A percentile compares a stretch with the other conserved stretches of the same genome.
These are phyloP conservation scores for Neotragus moschatus DNA, from an alignment of 2,113 vertebrate genomes.

Conservation along the genomic window DNA sequence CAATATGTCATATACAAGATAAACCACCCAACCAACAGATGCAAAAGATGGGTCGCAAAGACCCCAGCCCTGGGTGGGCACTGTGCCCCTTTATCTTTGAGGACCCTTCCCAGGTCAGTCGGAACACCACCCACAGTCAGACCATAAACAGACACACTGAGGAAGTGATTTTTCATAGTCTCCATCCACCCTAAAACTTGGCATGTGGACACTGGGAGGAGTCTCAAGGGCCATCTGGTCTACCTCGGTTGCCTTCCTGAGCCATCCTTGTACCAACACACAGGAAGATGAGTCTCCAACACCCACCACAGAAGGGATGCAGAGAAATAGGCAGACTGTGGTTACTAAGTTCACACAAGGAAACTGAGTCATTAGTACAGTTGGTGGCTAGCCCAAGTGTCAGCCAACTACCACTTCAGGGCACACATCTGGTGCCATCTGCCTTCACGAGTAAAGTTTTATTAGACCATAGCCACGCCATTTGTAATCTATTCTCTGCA, in stretches of 20 bases:
- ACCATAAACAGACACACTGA: not conserved
- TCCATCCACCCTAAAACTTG: not conserved
- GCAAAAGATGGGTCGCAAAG: not conserved
- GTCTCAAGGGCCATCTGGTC: not conserved
- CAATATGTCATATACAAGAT: not conserved
- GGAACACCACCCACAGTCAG: not conserved
- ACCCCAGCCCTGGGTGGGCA: not conserved
- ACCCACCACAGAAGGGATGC: accelerated
- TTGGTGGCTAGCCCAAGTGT: not conserved
- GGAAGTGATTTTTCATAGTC: not conserved
- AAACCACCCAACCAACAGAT: not conserved
- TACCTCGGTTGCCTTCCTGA: not conserved
- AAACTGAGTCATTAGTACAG: not conserved
- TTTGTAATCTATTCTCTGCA: not conserved
- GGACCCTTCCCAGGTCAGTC: not conserved
- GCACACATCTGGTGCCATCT: not conserved
- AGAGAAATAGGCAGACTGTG: not conserved
- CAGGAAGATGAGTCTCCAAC: not conserved
- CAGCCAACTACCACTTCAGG: not conserved
- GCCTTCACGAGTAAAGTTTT: not conserved
- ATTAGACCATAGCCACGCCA: not conserved
- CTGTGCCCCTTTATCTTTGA: not conserved
- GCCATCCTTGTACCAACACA: not conserved
- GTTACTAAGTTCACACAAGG: not conserved
- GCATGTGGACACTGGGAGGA: not conserved